Evolutionary conservation across 2,113 vertebrate genomes (phyloP), one percentile per base, ranked within the genome.

Genomic region (Elaphurus davidianus): DNA sequence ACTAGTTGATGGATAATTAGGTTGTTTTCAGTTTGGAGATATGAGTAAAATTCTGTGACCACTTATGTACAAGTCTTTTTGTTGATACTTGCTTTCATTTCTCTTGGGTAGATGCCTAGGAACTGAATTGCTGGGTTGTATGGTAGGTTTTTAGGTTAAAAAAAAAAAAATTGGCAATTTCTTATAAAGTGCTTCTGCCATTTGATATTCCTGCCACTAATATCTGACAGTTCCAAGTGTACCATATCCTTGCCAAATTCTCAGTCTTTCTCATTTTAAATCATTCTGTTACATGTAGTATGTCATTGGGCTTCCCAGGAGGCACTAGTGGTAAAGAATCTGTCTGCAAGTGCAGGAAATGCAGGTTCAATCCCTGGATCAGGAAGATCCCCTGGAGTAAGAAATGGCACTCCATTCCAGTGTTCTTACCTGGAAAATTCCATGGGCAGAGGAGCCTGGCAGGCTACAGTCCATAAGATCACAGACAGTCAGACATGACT

Each of bases 111-210:
- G 45, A 91, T 87, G 67, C 60, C 87, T 81, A 90, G 92, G 47
- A 82, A 36, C 28, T 91, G 15, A 90, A 91, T 52, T 93, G 6
- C 50, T 95, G 47, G n/a, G 7, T 87, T 94, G 11, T 88, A 28
- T 87, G 47, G 52, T 96, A 81, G 87, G 55, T 91, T 14, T 96
- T 93, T 95, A 95, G 88, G 55, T 83, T 89, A 82, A 47, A 91
- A 71, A 91, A 76, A 76, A 96, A 83, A 50, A 36, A 36, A 7
- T 36, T 7, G 33, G 10, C 33, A 8, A 54, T 27, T 60, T 94
- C 84, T 96, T 97, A 59, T 86, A 67, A 90, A 90, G 45, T 87
- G 4, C 45, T 94, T 67, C 55, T 67, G 64, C 62, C 27, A 74
- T 90, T 96, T 97, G 85, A 67, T 19, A 74, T 96, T 86, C 71